These are phyloP conservation scores for Gymnogyps californianus DNA, from an alignment of 2,113 vertebrate species.

Conservation along the genomic window DNA sequence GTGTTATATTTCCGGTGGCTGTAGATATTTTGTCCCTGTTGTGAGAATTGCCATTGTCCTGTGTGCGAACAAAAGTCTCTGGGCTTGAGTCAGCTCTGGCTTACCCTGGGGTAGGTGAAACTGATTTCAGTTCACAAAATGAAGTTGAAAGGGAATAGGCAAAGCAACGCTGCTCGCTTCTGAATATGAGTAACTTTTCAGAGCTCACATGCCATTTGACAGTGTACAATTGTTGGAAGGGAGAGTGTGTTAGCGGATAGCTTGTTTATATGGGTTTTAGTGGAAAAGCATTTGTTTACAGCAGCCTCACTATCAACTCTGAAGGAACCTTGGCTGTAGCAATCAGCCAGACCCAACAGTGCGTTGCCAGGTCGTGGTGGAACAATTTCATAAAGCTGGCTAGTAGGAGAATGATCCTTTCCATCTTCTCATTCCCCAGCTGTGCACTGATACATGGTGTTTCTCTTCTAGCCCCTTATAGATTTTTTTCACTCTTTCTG, in stretches of 20 bases:
- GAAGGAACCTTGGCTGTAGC: not conserved
- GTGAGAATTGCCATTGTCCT: not conserved
- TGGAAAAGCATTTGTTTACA: conserved; percentile 55
- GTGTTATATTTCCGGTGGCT: not conserved
- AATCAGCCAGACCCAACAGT: not conserved
- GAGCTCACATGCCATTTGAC: not conserved
- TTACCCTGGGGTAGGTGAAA: not conserved
- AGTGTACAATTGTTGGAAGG: not conserved
- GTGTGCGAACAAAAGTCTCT: not conserved
- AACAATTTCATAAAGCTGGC: not conserved
- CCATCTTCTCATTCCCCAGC: not conserved
- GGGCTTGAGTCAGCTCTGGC: not conserved
- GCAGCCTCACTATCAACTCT: not conserved
- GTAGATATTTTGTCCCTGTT: not conserved
- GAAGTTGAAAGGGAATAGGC: not conserved
- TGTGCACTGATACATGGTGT: not conserved
- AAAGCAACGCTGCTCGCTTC: not conserved
- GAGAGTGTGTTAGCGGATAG: not conserved
- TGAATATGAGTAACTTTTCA: not conserved
- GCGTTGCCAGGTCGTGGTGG: not conserved
- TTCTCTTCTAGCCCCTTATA: not conserved
- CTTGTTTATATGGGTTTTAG: conserved; percentile 47
- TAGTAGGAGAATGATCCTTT: not conserved
- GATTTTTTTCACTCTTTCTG: not conserved
- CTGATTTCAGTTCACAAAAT: not conserved